Evolutionary conservation across 1,140 invertebrate genomes (phyloP), one percentile per base, ranked within the genome.

Genomic region (Lepidostoma basale): DNA sequence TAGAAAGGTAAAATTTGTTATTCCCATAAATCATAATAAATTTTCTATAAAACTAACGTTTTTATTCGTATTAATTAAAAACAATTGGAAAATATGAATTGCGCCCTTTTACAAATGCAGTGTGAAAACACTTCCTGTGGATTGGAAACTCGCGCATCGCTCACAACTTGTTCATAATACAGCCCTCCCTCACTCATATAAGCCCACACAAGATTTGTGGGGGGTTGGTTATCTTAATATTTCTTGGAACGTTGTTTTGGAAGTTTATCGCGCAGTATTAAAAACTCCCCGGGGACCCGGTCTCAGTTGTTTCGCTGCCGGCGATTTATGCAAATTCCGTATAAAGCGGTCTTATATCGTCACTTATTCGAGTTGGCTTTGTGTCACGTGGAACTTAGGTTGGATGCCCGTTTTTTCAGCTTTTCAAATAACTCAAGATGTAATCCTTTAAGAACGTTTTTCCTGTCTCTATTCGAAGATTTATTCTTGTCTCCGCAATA

Each of bases 211-310:
- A 67, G 65, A 56, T 67, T 67, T 67, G 56, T 49, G 36, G 40
- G 2, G 42, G 39, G 26, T 54, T 45, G 62, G 63, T 70, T 62
- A 70, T 70, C 68, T 70, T 67, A 70, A 70, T 70, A 60, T 62
- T 62, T 47, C 49, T 39, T 30, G 9, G 54, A 64, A 69, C 63
- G 64, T 62, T 49, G 68, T 42, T 56, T 26, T 40, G 36, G 30
- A 70, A 70, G 40, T 70, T 70, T 66, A 70, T 66, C 56, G 62
- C 40, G 39, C 28, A 54, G 56, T 67, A 67, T 70, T 70, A 70
- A 70, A 70, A 70, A 70, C 44, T 62, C 68, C 39, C 68, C 25
- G 2, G 68, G 47, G 68, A 70, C 36, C 28, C 28, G 10, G 44
- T 28, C 36, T 10, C 10, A 54, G 23, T 30, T 62, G 47, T 70